A percentile compares a stretch with the other conserved stretches of the same genome.
Evolutionary conservation across 2,113 vertebrate species (phyloP).

Genomic region (Columbina picui): DNA sequence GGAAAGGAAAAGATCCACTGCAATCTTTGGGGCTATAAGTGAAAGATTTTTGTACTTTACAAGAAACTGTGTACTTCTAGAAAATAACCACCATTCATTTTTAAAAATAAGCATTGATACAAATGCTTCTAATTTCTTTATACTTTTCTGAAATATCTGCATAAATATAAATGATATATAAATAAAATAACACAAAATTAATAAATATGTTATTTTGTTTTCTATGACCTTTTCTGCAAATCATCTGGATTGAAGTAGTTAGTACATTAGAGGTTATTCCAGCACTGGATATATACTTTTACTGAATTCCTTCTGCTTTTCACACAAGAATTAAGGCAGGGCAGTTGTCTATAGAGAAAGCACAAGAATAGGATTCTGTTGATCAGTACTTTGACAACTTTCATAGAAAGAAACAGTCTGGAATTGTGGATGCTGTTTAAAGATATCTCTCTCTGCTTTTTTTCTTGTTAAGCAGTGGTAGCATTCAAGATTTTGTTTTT

Average conservation of each 20-base stretch:
- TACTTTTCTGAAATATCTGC: not conserved
- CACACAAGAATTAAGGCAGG: not conserved
- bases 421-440: accelerated
- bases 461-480: not conserved
- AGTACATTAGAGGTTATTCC: not conserved
- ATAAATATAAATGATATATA: not conserved
- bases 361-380: not conserved
- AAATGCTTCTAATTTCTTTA: not conserved
- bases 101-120: not conserved
- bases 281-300: not conserved
- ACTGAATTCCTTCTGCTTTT: not conserved
- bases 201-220: not conserved
- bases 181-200: not conserved
- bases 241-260: not conserved
- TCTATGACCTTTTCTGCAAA: not conserved
- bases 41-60: not conserved
- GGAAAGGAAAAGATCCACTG: not conserved
- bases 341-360: not conserved
- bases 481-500: not conserved
- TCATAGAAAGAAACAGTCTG: not conserved
- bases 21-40: not conserved
- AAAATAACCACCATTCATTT: not conserved
- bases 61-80: not conserved
- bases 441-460: not conserved
- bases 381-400: not conserved